Conservation (phyloP, 2,113 vertebrate species). For the Xenopus tropicalis region UCB_Xtro_10.0 CM004445.2:95743501-95744000, state of each 20-base stretch:
- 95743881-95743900: too few relatives aligned
- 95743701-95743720: conserved; percentile 23
- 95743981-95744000: too few relatives aligned
- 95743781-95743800: not conserved
- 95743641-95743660: conserved; percentile 34
- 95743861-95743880: conserved; percentile 18
- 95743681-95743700: conserved; percentile 37
- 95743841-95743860: conserved; percentile 14
- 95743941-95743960: too few relatives aligned
- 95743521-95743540: too few relatives aligned
- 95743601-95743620: not conserved
- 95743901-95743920: too few relatives aligned
- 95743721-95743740: conserved; percentile 28
- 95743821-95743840: conserved; percentile 20
- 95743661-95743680: conserved; percentile 23
- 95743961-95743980: too few relatives aligned
- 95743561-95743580: too few relatives aligned
- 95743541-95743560: too few relatives aligned
- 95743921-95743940: too few relatives aligned
- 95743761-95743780: conserved; percentile 31
- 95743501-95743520: too few relatives aligned
- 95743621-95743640: conserved; percentile 11
- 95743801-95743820: conserved; percentile 21
- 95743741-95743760: conserved; percentile 6
- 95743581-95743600: too few relatives aligned